phyloP scores from a whole-genome alignment of 2,888 invertebrate genomes.

The Apamea sordens region DNA sequence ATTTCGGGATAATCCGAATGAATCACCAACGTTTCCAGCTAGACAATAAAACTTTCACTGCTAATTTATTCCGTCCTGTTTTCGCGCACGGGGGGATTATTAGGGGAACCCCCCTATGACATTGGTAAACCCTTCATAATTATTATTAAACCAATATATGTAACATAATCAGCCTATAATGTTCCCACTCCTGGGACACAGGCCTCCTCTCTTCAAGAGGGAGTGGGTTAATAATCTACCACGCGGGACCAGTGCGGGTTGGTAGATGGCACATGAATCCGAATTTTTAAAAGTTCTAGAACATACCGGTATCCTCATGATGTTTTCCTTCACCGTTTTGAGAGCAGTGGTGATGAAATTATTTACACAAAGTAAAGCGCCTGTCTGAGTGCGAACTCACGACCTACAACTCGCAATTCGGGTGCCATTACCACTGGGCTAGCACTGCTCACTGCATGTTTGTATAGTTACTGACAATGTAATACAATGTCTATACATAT shows the following conservation, averaged over 20 bases:
- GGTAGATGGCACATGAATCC: no score
- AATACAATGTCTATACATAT: conserved; percentile 22
- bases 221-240: no score
- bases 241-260: no score
- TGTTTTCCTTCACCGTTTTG: no score
- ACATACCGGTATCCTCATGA: no score
- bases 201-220: no score
- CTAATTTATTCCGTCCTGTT: conserved; percentile 40
- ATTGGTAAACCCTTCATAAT: conserved; percentile 15
- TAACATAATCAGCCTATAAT: neutral
- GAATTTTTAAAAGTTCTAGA: no score
- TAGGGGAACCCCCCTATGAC: conserved; percentile 9
- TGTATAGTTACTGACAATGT: neutral
- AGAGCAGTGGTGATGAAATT: no score
- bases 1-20: conserved; percentile 29
- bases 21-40: conserved; percentile 25
- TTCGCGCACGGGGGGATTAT: neutral
- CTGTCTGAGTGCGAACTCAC: neutral
- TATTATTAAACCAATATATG: conserved; percentile 9
- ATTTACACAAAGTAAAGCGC: no score
- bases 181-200: neutral
- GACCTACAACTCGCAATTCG: neutral
- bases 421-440: neutral
- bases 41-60: conserved; percentile 37
- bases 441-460: neutral